Conservation (phyloP, 1,140 invertebrate species). For the Scaptodrosophila lebanonensis region DNA sequence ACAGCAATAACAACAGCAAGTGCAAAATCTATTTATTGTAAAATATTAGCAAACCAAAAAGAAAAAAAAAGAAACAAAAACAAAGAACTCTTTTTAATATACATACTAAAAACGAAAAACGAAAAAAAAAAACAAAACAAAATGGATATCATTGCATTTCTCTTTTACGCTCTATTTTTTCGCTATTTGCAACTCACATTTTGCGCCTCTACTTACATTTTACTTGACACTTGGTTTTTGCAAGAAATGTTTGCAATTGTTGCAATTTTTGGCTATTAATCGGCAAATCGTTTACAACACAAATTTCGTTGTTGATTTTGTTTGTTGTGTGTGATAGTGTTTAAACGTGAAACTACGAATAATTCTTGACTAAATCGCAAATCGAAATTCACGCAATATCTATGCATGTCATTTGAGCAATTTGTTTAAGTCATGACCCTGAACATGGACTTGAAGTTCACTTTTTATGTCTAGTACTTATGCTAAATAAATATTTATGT, state of each 20-base stretch:
- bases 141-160: slow-evolving; percentile 52
- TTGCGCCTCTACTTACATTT: no score
- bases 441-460: slow-evolving; percentile 15
- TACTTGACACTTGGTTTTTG: no score
- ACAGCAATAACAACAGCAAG: slow-evolving; percentile 48
- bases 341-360: slow-evolving; percentile 7
- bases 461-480: slow-evolving; percentile 56
- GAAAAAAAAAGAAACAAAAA: slow-evolving; percentile 15
- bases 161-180: slow-evolving; percentile 32
- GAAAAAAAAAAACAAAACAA: slow-evolving; percentile 19
- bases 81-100: slow-evolving; percentile 49
- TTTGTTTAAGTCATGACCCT: slow-evolving; percentile 26
- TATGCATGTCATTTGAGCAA: slow-evolving; percentile 52
- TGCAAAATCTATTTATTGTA: slow-evolving; percentile 62
- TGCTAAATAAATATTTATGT: slow-evolving; percentile 10
- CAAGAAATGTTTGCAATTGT: no score
- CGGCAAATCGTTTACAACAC: slow-evolving; percentile 19
- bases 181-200: not conserved
- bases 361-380: slow-evolving; percentile 4
- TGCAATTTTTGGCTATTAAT: slow-evolving; percentile 32
- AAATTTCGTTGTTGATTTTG: slow-evolving; percentile 47
- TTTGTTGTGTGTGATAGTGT: slow-evolving; percentile 69
- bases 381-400: slow-evolving; percentile 9
- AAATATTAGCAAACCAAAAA: slow-evolving; percentile 53
- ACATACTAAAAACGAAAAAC: slow-evolving; percentile 29